phyloP scores from a whole-genome alignment of 1,140 invertebrate genomes.

The Sminthurides bifidus region DNA sequence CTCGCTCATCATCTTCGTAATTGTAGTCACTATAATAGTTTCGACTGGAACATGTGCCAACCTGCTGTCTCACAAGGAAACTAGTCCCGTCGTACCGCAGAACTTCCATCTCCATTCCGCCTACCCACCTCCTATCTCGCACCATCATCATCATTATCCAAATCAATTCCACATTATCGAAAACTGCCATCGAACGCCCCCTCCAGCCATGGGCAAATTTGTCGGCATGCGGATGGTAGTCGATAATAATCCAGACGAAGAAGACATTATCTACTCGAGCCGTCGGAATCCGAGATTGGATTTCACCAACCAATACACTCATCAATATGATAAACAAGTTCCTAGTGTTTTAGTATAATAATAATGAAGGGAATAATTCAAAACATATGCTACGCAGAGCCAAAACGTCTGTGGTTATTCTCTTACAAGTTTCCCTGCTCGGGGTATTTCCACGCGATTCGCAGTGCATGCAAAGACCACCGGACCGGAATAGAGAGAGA shows the following conservation, averaged over 20 bases:
- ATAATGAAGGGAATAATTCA: too few relatives aligned
- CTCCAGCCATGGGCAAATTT: background rate
- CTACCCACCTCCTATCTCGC: background rate
- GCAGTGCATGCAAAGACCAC: too few relatives aligned
- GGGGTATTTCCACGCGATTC: too few relatives aligned
- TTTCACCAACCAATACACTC: background rate
- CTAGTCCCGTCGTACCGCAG: background rate
- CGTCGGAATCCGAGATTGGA: too few relatives aligned
- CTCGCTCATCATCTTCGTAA: background rate
- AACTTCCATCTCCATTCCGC: background rate
- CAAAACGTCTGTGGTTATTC: too few relatives aligned
- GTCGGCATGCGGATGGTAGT: background rate
- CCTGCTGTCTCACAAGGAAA: background rate
- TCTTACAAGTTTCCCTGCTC: too few relatives aligned
- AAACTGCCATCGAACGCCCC: background rate
- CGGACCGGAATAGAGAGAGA: too few relatives aligned
- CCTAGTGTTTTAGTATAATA: constrained; percentile 5
- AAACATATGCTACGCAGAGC: too few relatives aligned
- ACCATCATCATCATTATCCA: background rate
- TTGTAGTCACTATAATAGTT: background rate
- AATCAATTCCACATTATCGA: background rate
- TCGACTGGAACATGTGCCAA: background rate
- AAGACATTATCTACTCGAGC: too few relatives aligned
- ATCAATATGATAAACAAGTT: constrained; percentile 4
- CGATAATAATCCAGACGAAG: background rate